A percentile compares a stretch with the other conserved stretches of the same genome.
These are phyloP conservation scores for Beris chalybata DNA, from an alignment of 2,888 invertebrate genomes.

Conservation along the genomic window DNA sequence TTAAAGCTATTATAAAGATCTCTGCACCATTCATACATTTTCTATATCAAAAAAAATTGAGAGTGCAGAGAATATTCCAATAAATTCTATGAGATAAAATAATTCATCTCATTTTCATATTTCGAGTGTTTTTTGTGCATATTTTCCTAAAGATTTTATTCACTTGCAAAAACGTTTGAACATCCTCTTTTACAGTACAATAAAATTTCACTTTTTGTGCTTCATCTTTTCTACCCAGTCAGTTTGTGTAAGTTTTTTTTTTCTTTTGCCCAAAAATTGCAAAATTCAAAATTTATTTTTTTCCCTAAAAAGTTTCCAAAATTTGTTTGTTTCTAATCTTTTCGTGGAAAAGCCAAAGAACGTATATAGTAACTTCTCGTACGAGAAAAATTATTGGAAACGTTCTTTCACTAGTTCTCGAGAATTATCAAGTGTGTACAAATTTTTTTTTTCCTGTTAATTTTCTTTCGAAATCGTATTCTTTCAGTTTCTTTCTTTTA, in stretches of 20 bases:
- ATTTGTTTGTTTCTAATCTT: too few relatives aligned
- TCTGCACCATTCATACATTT: conserved; percentile 29
- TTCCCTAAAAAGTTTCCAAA: too few relatives aligned
- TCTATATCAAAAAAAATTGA: conserved; percentile 17
- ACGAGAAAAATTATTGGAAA: too few relatives aligned
- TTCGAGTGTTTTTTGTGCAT: background rate
- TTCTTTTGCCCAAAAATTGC: conserved; percentile 1
- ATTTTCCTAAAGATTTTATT: conserved; percentile 22
- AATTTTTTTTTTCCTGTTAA: too few relatives aligned
- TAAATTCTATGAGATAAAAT: conserved; percentile 1
- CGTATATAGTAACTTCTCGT: too few relatives aligned
- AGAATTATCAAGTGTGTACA: too few relatives aligned
- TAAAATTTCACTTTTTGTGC: background rate
- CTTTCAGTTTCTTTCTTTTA: too few relatives aligned
- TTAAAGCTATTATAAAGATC: conserved; percentile 21
- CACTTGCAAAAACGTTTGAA: conserved; percentile 13
- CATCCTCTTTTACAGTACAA: conserved; percentile 1
- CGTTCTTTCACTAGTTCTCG: too few relatives aligned
- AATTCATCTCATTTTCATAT: conserved; percentile 2
- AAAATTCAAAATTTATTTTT: background rate
- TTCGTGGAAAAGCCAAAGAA: too few relatives aligned
- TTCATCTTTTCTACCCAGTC: too few relatives aligned
- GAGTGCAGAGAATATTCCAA: conserved; percentile 25
- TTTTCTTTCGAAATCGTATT: too few relatives aligned
- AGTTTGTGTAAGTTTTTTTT: background rate